Percentiles rank a stretch among this genome's conserved stretches.
phyloP scores from a whole-genome alignment of 1,140 invertebrate species.

The Papilio xuthus region DNA sequence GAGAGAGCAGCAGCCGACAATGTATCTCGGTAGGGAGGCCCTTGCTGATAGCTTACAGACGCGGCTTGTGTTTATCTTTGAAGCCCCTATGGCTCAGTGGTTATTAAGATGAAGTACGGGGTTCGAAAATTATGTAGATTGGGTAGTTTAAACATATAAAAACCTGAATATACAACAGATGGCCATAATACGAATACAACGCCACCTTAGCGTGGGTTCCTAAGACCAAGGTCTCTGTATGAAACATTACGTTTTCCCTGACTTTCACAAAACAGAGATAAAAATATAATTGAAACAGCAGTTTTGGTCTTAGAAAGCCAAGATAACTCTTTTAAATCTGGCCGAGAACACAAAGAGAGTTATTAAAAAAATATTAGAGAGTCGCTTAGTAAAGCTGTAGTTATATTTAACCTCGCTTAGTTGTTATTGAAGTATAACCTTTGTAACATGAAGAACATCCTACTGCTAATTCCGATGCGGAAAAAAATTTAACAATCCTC shows the following conservation, averaged over 20 bases:
- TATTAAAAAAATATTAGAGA: not conserved
- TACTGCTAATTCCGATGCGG: not conserved
- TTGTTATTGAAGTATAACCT: not conserved
- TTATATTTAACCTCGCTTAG: not conserved
- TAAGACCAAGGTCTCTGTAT: too few species aligned
- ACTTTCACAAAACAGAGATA: too few species aligned
- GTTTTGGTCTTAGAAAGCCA: too few species aligned
- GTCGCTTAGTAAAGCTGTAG: not conserved
- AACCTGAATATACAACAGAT: too few species aligned
- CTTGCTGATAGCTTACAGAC: conserved; percentile 11
- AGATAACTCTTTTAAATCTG: too few species aligned
- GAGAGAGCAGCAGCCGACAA: not conserved
- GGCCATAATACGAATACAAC: too few species aligned
- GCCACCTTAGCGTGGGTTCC: too few species aligned
- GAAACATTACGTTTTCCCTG: too few species aligned
- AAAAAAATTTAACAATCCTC: not conserved
- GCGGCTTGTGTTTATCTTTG: conserved; percentile 9
- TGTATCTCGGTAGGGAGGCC: not conserved
- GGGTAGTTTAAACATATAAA: too few species aligned
- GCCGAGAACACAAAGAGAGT: not conserved
- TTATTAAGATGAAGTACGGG: not conserved
- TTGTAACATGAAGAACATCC: not conserved
- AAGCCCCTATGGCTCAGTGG: conserved; percentile 4
- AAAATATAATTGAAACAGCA: too few species aligned
- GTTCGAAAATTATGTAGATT: too few species aligned